Evolutionary conservation across 2,888 invertebrate genomes (phyloP).

Genomic region (Mesoligia furuncula): DNA sequence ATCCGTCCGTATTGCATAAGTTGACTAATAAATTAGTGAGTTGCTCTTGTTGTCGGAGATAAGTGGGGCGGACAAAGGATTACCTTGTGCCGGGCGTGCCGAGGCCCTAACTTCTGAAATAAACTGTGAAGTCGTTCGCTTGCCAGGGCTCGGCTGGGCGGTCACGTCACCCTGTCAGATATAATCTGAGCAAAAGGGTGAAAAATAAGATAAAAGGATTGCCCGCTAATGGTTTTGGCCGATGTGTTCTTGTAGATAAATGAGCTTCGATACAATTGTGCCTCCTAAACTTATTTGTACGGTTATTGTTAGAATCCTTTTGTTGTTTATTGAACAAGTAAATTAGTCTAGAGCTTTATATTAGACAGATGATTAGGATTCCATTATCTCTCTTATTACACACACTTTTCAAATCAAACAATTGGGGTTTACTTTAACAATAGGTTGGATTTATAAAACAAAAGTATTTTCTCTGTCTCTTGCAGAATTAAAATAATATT

Average conservation of each 20-base stretch:
- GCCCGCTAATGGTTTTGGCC: slow-evolving; percentile 56
- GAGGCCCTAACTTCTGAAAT: slow-evolving; percentile 68
- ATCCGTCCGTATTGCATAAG: slow-evolving; percentile 75
- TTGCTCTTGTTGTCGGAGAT: slow-evolving; percentile 75
- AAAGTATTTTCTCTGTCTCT: slow-evolving; percentile 32
- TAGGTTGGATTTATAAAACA: slow-evolving; percentile 10
- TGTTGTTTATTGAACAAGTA: slow-evolving; percentile 31
- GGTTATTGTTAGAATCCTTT: slow-evolving; percentile 36
- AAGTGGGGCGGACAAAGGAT: slow-evolving; percentile 79
- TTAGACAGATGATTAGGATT: slow-evolving; percentile 28
- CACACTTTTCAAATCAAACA: slow-evolving; percentile 15
- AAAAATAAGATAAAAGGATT: slow-evolving; percentile 69
- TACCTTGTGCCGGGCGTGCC: slow-evolving; percentile 73
- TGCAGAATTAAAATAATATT: slow-evolving; percentile 41
- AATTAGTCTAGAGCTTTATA: slow-evolving; percentile 8
- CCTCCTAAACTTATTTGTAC: slow-evolving; percentile 36
- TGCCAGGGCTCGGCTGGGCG: slow-evolving; percentile 58
- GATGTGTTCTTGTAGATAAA: slow-evolving; percentile 50
- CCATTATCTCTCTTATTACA: slow-evolving; percentile 6
- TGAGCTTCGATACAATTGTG: slow-evolving; percentile 32
- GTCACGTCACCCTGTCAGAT: slow-evolving; percentile 66
- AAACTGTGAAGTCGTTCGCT: slow-evolving; percentile 71
- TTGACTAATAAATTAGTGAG: slow-evolving; percentile 81
- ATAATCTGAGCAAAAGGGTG: slow-evolving; percentile 68
- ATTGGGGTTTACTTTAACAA: slow-evolving; percentile 3